Evolutionary conservation across 1,140 invertebrate genomes (phyloP), one percentile per base, ranked within the genome.

Genomic region (Drosophila ficusphila): DNA sequence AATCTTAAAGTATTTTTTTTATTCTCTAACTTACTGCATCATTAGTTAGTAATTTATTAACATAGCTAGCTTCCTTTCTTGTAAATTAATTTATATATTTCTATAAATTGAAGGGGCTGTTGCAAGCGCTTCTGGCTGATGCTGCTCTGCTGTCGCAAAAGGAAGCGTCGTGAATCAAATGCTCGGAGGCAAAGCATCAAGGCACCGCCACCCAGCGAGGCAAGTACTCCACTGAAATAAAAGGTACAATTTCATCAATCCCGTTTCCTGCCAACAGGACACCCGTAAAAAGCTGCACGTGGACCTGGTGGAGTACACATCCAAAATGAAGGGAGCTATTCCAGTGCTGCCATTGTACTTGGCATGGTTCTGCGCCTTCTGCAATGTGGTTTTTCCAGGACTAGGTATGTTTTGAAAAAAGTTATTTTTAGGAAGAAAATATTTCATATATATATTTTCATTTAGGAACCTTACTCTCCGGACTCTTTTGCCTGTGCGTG

Each of bases 341-440:
- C 97, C 97, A 0, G 96, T 97, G 73, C 92, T 98, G 72, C 97
- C 97, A 6, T 90, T 96, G 3, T 94, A 93, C 9, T 92, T 98
- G 19, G 97, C 97, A 2, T 96, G 96, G 93, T 94, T 97, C 62
- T 98, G 97, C 90, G 93, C 98, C 23, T 86, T 97, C 11, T 95
- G 96, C 90, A 99, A 99, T 90, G 93, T 97, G 31, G 76, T 98
- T 34, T 83, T 97, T 23, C 97, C 97, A 2, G 97, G 97, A 76
- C 93, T 95, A 70, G 97, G 97, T 97, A 91, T 93, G 93, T 56
- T 53, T n/a, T n/a, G n/a, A n/a, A n/a, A n/a, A n/a, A n/a, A n/a
- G n/a, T n/a, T n/a, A n/a, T n/a, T n/a, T n/a, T n/a, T n/a, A n/a
- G n/a, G n/a, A n/a, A n/a, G n/a, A n/a, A n/a, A n/a, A n/a, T n/a